Evolutionary conservation across 2,888 invertebrate species (phyloP), one percentile per base, ranked within the genome.

Genomic region (Erebia aethiops): DNA sequence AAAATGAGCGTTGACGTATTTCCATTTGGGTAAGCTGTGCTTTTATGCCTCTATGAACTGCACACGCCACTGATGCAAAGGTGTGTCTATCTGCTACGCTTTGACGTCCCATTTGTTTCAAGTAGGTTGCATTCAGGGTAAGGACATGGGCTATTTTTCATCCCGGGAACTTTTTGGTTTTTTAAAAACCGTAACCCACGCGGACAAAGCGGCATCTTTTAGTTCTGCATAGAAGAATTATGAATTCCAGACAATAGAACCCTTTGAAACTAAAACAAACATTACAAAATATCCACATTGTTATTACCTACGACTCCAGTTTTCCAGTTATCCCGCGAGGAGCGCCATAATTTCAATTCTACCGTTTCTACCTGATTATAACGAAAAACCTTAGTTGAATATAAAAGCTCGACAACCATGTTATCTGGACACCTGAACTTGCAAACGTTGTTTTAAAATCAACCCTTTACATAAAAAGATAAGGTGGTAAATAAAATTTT

Each of bases 311-410:
- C 77, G 74, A 77, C 75, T 74, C 77, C 81, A 80, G 82, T 83
- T 78, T 88, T 83, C 90, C 88, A 88, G 82, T 82, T 78, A 87
- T 83, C 90, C 88, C 89, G 77, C 75, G 89, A 87, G 87, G 82
- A 83, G 83, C 82, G 85, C 88, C 85, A 90, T 88, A 91, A 90
- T 90, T 91, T 83, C 88, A 87, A 89, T 87, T 87, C 83, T 82
- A 86, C 85, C 84, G 86, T 89, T 86, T 86, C 83, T 82, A 87
- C 85, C 84, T 85, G 83, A 87, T 89, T 87, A 87, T 88, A 62
- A 85, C 80, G 86, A 86, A 89, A 88, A 89, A 85, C 87, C 86
- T 78, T 79, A 76, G 78, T 75, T 74, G 74, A 81, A 84, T 82
- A 81, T 81, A 83, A 87, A 88, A 87, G 87, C 84, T 81, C 79